Conservation (phyloP, 2,113 vertebrate genomes). For the Melanotaenia duboulayi region DNA sequence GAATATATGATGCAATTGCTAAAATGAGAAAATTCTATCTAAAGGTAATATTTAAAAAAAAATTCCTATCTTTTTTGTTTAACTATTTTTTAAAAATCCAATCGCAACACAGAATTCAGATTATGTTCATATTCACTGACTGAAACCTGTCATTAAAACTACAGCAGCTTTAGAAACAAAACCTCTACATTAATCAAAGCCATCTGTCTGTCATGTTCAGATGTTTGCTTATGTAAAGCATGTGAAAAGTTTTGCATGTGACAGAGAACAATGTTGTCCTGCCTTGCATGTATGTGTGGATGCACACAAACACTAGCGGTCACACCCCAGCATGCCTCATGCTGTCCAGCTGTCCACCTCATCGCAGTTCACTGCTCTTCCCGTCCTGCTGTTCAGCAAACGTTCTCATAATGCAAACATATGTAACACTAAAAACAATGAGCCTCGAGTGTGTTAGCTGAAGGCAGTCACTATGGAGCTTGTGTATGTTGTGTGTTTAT, state of each 20-base stretch:
- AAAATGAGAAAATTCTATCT: too few relatives aligned
- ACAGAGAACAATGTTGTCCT: slow-evolving; percentile 41
- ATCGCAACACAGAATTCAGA: not conserved
- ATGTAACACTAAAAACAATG: slow-evolving; percentile 60
- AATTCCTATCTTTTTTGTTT: too few relatives aligned
- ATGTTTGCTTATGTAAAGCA: slow-evolving; percentile 9
- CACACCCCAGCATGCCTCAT: slow-evolving; percentile 61
- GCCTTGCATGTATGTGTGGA: slow-evolving; percentile 56
- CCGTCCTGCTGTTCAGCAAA: slow-evolving; percentile 50
- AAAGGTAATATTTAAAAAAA: too few relatives aligned
- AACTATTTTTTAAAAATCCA: not conserved
- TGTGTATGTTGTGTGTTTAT: slow-evolving; percentile 57
- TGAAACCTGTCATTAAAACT: not conserved
- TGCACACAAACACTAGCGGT: slow-evolving; percentile 66
- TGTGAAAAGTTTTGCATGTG: slow-evolving; percentile 31
- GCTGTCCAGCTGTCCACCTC: slow-evolving; percentile 83
- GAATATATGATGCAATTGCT: too few relatives aligned
- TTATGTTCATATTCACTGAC: not conserved
- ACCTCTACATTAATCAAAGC: not conserved
- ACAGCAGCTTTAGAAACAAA: not conserved
- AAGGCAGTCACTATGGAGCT: slow-evolving; percentile 59
- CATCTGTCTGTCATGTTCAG: slow-evolving; percentile 11
- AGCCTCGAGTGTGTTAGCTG: slow-evolving; percentile 55
- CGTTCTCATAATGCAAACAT: slow-evolving; percentile 46
- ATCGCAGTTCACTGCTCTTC: slow-evolving; percentile 72